Base-by-base conservation (phyloP, 2,888 invertebrate species). In the Pammene aurita region DNA sequence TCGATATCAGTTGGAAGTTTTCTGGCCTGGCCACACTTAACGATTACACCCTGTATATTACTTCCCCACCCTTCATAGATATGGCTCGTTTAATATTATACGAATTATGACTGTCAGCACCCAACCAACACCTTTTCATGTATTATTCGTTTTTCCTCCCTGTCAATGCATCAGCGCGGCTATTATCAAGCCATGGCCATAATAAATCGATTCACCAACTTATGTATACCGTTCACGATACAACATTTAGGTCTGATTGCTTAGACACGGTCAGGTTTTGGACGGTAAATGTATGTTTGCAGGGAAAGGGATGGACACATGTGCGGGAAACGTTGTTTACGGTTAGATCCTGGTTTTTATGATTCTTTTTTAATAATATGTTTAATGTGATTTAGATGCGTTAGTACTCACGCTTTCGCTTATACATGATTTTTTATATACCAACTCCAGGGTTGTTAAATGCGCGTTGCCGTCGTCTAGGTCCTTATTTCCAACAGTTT, bases 201-300 rank as follows among this genome's bases (percentile, higher is more conserved):
- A 16, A 57, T 57, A 57, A 57, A 57, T 57, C 56, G 41, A 56
- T 11, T 13, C n/a, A 58, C 57, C 42, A 58, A 44, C n/a, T 44
- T 44, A 58, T 1, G 2, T 0, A n/a, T 58, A 26, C 57, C 13
- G 44, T 44, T 14, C 13, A 9, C 7, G 9, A 5, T 9, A n/a
- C 13, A 18, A 44, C 26, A n/a, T 58, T 58, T n/a, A 26, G 9
- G 13, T 26, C 7, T 11, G 26, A 7, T 26, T 26, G 9, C 9
- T 57, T 18, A 26, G 57, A 26, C 7, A 2, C 13, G 7, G 2
- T 42, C 38, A 13, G 7, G 10, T 34, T 18, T 41, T 14, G 11
- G 44, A 11, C 10, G 42, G 42, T 34, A 11, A 63, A 54, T 41
- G 42, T 54, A 44, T 14, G 44, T 55, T 46, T 18, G 60, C 34